Conservation (phyloP, 1,140 invertebrate species). For the Sitophilus oryzae region DNA sequence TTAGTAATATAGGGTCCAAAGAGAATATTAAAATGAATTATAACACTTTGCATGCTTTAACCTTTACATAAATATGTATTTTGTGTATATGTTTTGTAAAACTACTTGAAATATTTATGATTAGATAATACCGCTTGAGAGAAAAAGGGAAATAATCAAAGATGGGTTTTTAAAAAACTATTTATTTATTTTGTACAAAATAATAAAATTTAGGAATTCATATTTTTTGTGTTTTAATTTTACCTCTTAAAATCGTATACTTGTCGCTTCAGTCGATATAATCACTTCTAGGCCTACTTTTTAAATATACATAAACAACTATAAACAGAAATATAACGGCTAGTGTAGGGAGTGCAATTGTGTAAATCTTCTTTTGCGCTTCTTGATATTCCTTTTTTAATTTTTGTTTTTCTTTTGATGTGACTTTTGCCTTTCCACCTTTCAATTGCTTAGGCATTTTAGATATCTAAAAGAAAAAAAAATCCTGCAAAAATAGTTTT, state of each 20-base stretch:
- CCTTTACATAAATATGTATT: constrained; percentile 17
- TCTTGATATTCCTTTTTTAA: constrained; percentile 74
- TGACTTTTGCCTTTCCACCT: constrained; percentile 73
- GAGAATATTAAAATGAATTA: not conserved
- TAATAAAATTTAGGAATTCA: constrained; percentile 17
- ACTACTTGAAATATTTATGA: constrained; percentile 12
- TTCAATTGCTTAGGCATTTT: constrained; percentile 55
- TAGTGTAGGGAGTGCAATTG: constrained; percentile 67
- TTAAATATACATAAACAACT: constrained; percentile 68
- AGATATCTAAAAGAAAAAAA: too few relatives aligned
- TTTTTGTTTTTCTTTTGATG: constrained; percentile 74
- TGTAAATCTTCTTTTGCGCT: constrained; percentile 68
- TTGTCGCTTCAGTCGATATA: constrained; percentile 24
- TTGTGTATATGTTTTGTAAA: constrained; percentile 31
- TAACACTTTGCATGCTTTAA: constrained; percentile 14
- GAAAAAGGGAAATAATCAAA: constrained; percentile 16
- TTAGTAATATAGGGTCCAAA: constrained; percentile 12
- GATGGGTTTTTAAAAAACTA: constrained; percentile 23
- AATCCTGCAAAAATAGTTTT: too few relatives aligned
- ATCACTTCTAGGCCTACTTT: constrained; percentile 56
- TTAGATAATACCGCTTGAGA: constrained; percentile 9
- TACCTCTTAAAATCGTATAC: not conserved
- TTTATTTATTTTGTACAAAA: constrained; percentile 29
- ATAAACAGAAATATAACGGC: constrained; percentile 64
- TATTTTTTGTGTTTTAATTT: not conserved